phyloP scores from a whole-genome alignment of 2,888 invertebrate species.

The Drosophila buzzatii region DNA sequence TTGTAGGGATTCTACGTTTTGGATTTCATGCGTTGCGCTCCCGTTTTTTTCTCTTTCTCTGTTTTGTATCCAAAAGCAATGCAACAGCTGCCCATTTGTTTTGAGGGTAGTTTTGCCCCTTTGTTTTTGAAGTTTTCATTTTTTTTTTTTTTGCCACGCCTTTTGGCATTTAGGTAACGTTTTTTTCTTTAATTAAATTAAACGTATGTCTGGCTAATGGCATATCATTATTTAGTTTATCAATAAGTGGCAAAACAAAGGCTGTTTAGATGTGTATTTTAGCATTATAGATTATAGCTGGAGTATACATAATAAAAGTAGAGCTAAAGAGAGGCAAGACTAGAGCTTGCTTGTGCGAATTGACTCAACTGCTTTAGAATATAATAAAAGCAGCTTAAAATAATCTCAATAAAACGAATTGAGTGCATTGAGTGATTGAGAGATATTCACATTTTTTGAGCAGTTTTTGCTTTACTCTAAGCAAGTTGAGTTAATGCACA shows the following conservation, averaged over 20 bases:
- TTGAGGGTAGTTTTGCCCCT: conserved; percentile 45
- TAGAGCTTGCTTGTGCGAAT: too few relatives aligned
- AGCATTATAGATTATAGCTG: neutral
- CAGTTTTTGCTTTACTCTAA: too few relatives aligned
- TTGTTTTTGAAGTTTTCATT: neutral
- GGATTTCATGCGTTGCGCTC: conserved; percentile 44
- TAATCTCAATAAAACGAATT: too few relatives aligned
- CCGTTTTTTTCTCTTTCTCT: neutral
- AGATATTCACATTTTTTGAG: too few relatives aligned
- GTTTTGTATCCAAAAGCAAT: conserved; percentile 52
- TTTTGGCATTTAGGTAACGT: conserved; percentile 23
- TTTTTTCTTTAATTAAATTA: conserved; percentile 39
- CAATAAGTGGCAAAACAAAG: neutral
- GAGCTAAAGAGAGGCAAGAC: neutral
- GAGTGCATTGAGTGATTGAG: too few relatives aligned
- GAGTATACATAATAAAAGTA: neutral
- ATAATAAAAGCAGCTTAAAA: too few relatives aligned
- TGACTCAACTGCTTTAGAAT: too few relatives aligned
- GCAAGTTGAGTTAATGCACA: too few relatives aligned
- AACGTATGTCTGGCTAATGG: conserved; percentile 13
- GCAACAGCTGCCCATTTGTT: conserved; percentile 43
- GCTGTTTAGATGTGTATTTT: neutral
- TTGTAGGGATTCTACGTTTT: conserved; percentile 76
- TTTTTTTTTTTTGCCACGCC: conserved; percentile 5
- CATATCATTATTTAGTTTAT: conserved; percentile 30